A percentile compares a stretch with the other conserved stretches of the same genome.
Conservation (phyloP, 2,888 invertebrate species). For the Rhagonycha lutea region DNA sequence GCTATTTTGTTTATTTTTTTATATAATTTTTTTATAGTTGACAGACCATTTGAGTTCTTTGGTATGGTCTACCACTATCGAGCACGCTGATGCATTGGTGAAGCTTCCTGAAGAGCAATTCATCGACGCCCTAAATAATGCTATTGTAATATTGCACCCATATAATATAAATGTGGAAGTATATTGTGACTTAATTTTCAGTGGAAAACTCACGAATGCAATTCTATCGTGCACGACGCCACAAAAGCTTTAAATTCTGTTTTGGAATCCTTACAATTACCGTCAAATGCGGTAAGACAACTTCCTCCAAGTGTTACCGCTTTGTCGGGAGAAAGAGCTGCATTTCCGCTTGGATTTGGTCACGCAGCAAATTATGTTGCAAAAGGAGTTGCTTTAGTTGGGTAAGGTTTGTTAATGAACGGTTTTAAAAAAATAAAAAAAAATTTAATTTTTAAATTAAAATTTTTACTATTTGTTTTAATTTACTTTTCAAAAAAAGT, state of each 20-base stretch:
- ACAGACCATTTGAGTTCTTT: slow-evolving; percentile 78
- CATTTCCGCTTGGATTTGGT: slow-evolving; percentile 90
- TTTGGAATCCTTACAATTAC: slow-evolving; percentile 52
- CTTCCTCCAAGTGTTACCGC: slow-evolving; percentile 69
- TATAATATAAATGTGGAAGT: not conserved
- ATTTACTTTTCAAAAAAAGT: too few relatives aligned
- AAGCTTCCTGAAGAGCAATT: slow-evolving; percentile 77
- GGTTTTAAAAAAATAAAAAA: too few relatives aligned
- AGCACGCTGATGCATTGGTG: slow-evolving; percentile 75
- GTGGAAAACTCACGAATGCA: slow-evolving; percentile 67
- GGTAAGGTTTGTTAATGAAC: slow-evolving; percentile 60
- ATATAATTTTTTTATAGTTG: slow-evolving; percentile 57
- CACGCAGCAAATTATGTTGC: slow-evolving; percentile 86
- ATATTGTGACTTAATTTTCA: slow-evolving; percentile 38
- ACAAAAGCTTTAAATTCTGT: slow-evolving; percentile 60
- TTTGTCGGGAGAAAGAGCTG: slow-evolving; percentile 73
- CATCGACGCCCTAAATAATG: slow-evolving; percentile 84
- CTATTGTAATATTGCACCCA: slow-evolving; percentile 67
- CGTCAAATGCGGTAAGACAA: slow-evolving; percentile 49
- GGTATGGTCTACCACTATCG: slow-evolving; percentile 88
- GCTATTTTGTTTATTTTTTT: not conserved
- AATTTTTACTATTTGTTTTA: too few relatives aligned
- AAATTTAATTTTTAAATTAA: too few relatives aligned
- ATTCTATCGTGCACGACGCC: slow-evolving; percentile 59
- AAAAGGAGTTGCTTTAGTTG: slow-evolving; percentile 82